These are phyloP conservation scores for Menidia beryllina DNA, from an alignment of 2,113 vertebrate genomes.

Conservation along the genomic window DNA sequence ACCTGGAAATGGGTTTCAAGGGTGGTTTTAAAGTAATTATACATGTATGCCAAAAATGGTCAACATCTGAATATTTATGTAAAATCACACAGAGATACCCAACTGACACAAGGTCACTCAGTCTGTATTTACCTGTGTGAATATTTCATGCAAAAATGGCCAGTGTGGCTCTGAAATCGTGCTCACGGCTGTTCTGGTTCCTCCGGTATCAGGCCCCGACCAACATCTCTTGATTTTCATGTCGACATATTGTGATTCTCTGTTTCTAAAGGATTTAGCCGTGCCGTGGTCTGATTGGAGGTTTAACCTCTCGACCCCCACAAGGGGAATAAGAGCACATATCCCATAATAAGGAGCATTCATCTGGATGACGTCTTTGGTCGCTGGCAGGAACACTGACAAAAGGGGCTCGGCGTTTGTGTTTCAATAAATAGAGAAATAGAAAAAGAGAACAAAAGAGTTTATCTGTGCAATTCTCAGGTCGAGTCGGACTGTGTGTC, in stretches of 20 bases:
- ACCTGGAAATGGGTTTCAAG: too few relatives aligned
- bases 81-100: not conserved
- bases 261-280: constrained; percentile 33
- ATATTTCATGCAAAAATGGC: not conserved
- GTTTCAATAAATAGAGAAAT: constrained; percentile 4
- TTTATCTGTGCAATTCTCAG: constrained; percentile 41
- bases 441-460: constrained; percentile 22
- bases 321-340: constrained; percentile 40
- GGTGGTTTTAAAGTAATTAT: too few relatives aligned
- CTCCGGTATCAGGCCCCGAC: not conserved
- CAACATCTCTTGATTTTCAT: constrained; percentile 35
- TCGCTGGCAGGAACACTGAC: constrained; percentile 36
- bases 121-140: not conserved
- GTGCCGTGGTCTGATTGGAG: constrained; percentile 52
- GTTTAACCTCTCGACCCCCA: constrained; percentile 62
- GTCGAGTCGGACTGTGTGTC: constrained; percentile 3
- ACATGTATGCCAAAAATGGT: not conserved
- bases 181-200: not conserved
- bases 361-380: constrained; percentile 63
- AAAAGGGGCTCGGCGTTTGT: constrained; percentile 12
- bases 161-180: too few relatives aligned
- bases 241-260: constrained; percentile 28
- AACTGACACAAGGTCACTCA: not conserved
- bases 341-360: constrained; percentile 59
- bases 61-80: not conserved